Evolutionary conservation across 2,113 vertebrate genomes (phyloP).

Genomic region (Theristicus caerulescens): DNA sequence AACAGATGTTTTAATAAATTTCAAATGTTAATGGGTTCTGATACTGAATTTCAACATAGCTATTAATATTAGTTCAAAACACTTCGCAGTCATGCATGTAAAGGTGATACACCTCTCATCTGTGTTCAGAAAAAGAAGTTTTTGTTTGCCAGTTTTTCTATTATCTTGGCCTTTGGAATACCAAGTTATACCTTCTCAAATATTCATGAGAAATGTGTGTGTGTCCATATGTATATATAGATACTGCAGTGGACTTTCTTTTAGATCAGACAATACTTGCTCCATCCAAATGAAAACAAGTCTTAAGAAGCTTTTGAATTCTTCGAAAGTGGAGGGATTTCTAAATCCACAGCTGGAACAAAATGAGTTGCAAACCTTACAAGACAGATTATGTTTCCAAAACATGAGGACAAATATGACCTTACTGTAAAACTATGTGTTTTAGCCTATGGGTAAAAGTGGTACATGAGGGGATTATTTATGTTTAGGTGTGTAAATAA

Average conservation of each 20-base stretch:
- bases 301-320: neutral
- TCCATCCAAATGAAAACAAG: neutral
- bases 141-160: neutral
- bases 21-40: neutral
- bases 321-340: neutral
- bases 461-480: conserved; percentile 40
- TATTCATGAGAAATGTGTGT: neutral
- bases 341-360: neutral
- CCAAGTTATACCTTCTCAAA: neutral
- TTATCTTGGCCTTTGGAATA: neutral
- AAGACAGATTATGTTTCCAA: conserved; percentile 41
- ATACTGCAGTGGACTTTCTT: neutral
- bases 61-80: neutral
- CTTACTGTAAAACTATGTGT: conserved; percentile 33
- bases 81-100: neutral
- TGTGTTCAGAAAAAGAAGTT: neutral
- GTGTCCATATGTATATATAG: neutral
- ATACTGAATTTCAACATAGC: neutral
- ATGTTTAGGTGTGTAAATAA: conserved; percentile 54
- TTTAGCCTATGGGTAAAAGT: conserved; percentile 22
- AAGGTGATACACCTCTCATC: neutral
- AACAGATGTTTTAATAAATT: neutral
- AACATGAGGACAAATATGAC: conserved; percentile 21
- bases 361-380: neutral
- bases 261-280: neutral